Percentiles rank a stretch among this genome's conserved stretches.
Evolutionary conservation across 2,113 vertebrate genomes (phyloP).

Genomic region (Rallus limicola): DNA sequence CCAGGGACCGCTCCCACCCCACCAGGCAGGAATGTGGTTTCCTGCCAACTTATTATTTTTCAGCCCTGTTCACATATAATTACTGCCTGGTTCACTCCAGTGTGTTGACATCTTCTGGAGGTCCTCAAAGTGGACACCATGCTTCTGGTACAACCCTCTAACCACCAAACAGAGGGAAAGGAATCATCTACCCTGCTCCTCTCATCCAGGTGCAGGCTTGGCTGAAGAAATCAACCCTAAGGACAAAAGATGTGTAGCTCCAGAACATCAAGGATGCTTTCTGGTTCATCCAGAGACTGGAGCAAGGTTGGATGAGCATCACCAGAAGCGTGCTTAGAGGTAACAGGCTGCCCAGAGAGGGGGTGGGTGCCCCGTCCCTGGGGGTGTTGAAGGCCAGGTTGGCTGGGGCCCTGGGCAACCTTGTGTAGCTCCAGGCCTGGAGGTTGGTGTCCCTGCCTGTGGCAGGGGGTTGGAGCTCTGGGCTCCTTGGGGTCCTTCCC

Average conservation of each 20-base stretch:
- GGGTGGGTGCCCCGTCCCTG: too few species aligned
- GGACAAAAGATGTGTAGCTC: not conserved
- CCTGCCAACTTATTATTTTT: not conserved
- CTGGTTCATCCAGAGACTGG: not conserved
- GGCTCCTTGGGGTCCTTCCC: too few species aligned
- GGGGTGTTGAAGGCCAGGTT: too few species aligned
- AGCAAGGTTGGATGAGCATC: too few species aligned
- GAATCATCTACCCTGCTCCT: not conserved
- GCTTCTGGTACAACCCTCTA: not conserved
- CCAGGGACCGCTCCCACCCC: not conserved
- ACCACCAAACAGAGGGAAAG: not conserved
- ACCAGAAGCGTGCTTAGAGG: too few species aligned
- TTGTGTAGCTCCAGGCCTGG: too few species aligned
- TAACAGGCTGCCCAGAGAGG: too few species aligned
- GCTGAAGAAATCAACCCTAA: not conserved
- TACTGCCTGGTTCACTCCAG: not conserved
- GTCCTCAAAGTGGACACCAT: not conserved
- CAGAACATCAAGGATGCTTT: not conserved
- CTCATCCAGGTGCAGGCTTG: not conserved
- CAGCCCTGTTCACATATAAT: not conserved
- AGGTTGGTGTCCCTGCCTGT: too few species aligned
- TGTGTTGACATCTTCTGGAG: not conserved
- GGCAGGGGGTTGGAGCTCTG: too few species aligned
- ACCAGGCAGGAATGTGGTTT: not conserved
- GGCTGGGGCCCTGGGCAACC: too few species aligned